Conservation (phyloP, 2,888 invertebrate genomes). For the Peribatodes rhomboidaria region DNA sequence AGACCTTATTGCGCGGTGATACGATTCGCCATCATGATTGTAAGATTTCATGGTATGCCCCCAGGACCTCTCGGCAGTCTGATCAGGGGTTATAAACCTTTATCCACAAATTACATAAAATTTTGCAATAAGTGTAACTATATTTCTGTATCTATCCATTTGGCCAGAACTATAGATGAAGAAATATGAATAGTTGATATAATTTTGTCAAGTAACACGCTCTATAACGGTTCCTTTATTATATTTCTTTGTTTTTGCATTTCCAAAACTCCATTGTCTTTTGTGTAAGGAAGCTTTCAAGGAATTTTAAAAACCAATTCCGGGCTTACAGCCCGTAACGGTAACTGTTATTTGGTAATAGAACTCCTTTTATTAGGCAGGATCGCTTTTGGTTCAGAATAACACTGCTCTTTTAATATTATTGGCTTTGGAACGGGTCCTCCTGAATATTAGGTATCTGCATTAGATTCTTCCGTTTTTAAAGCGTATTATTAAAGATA, state of each 20-base stretch:
- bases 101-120: no score
- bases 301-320: slow-evolving; percentile 32
- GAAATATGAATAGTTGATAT: no score
- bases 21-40: no score
- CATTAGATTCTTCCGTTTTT: slow-evolving; percentile 1
- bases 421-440: slow-evolving; percentile 7
- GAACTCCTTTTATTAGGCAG: slow-evolving; percentile 24
- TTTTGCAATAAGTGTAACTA: no score
- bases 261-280: background rate
- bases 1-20: no score
- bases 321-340: slow-evolving; percentile 22
- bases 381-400: slow-evolving; percentile 27
- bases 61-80: no score
- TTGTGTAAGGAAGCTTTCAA: slow-evolving; percentile 6
- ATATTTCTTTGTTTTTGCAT: background rate
- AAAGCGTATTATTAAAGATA: no score
- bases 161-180: no score
- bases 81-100: no score
- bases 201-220: no score
- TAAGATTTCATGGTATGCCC: no score
- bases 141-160: no score
- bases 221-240: background rate
- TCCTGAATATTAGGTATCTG: slow-evolving; percentile 13
- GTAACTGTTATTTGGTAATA: slow-evolving; percentile 35
- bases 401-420: slow-evolving; percentile 24